phyloP scores from a whole-genome alignment of 2,113 vertebrate genomes.

The Cyphomyrus discorhynchus region DNA sequence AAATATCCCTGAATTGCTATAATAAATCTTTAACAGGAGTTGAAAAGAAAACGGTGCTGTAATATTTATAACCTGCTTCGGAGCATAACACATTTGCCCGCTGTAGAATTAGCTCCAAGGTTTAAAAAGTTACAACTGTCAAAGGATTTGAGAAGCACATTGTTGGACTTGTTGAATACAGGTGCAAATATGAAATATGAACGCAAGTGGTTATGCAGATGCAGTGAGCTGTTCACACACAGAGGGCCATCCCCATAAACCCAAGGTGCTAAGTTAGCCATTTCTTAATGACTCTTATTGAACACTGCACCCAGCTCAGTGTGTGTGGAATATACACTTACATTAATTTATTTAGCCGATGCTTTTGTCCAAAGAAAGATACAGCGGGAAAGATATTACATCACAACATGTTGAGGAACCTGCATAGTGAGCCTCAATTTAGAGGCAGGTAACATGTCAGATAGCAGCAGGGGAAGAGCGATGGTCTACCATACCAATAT shows the following conservation, averaged over 20 bases:
- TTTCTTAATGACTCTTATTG: neutral
- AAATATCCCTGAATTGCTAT: neutral
- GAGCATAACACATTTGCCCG: neutral
- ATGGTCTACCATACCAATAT: neutral
- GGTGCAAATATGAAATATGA: neutral
- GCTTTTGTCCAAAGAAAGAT: neutral
- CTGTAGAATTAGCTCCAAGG: neutral
- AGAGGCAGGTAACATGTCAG: neutral
- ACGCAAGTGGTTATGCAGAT: neutral
- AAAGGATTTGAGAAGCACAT: neutral
- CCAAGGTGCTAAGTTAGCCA: neutral
- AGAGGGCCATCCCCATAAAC: neutral
- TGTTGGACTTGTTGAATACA: neutral
- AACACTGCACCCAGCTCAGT: neutral
- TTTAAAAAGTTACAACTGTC: neutral
- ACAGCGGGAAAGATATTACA: neutral
- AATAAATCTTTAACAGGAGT: neutral
- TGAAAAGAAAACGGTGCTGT: neutral
- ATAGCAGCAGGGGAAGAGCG: neutral
- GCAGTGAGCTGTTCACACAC: neutral
- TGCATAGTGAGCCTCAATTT: neutral
- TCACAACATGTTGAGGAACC: neutral
- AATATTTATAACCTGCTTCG: neutral
- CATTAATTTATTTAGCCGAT: neutral
- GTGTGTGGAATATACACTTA: neutral